Base-by-base conservation (phyloP, 2,113 vertebrate genomes). In the Fukomys damarensis region DNA sequence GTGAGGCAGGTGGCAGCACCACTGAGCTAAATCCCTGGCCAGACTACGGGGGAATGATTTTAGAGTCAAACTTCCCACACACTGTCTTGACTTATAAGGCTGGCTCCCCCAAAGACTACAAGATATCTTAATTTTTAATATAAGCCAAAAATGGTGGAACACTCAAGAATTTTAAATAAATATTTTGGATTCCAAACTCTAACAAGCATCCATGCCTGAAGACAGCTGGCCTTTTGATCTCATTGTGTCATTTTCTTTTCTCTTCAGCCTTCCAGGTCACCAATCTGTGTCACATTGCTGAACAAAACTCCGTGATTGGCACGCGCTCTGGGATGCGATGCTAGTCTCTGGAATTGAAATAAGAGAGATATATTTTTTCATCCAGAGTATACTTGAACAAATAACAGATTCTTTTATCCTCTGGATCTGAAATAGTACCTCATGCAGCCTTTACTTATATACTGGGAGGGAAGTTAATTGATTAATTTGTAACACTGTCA, bases 211-310 rank as follows among this genome's bases (percentile, higher is more conserved):
- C 41, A 28, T 30, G 58, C 72, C 65, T 52, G 58, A 93, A 68
- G 82, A 94, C 66, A 89, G 43, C 9, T 80, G 82, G 52, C 43
- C 61, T 74, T 86, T 77, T 79, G 28, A 20, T 81, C 94, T 89
- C 52, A 83, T 58, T 58, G 32, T 87, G 93, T 91, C 81, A 91
- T 92, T 63, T 85, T 96, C 94, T 96, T 96, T 92, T 93, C 56
- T 59, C 59, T 19, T 96, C 65, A 85, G 32, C 46, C 28, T 19
- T 89, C 93, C n/a, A 86, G 77, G 94, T 97, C 91, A 70, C 5
- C 35, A 86, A 14, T 74, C 43, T 87, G 0, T 85, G 95, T 89
- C 82, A 94, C 56, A 38, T 54, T 58, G 79, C 83, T 96, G 70
- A 95, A 81, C 26, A 32, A 38, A 83, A 59, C 49, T 79, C 54